A percentile compares a stretch with the other conserved stretches of the same genome.
These are phyloP conservation scores for Hybognathus amarus DNA, from an alignment of 2,797 vertebrate genomes.

Conservation along the genomic window DNA sequence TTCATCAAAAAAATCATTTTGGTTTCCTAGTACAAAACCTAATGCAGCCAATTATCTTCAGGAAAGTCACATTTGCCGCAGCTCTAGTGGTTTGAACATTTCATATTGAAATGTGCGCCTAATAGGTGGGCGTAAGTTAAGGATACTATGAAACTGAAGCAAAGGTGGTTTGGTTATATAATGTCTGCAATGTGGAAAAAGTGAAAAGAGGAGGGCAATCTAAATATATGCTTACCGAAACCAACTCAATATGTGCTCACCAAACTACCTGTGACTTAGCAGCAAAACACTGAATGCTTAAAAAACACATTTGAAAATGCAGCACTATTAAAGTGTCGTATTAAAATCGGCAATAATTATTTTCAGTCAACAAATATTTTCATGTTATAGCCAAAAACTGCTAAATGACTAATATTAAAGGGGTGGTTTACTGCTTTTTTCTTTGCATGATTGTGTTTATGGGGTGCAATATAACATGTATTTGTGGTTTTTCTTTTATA, in stretches of 20 bases:
- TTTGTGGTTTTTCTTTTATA: too few species aligned
- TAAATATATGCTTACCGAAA: constrained; percentile 13
- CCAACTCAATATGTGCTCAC: constrained; percentile 8
- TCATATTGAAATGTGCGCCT: neutral
- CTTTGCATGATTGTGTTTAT: too few species aligned
- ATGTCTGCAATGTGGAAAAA: constrained; percentile 8
- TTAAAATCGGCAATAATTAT: too few species aligned
- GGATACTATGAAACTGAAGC: constrained; percentile 26
- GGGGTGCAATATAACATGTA: too few species aligned
- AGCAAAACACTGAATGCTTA: neutral
- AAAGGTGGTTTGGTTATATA: constrained; percentile 14
- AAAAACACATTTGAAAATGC: neutral
- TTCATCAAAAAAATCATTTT: constrained; percentile 17
- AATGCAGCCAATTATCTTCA: constrained; percentile 34
- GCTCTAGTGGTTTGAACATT: constrained; percentile 12
- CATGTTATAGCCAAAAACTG: neutral
- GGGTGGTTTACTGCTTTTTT: too few species aligned
- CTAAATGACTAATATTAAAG: neutral
- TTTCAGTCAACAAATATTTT: neutral
- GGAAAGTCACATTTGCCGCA: constrained; percentile 24
- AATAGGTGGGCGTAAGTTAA: constrained; percentile 30
- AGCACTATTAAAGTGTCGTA: neutral
- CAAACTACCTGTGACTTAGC: neutral
- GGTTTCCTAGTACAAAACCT: constrained; percentile 21
- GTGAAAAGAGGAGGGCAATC: neutral